Evolutionary conservation across 2,888 invertebrate species (phyloP).

Genomic region (Torymus auratus): DNA sequence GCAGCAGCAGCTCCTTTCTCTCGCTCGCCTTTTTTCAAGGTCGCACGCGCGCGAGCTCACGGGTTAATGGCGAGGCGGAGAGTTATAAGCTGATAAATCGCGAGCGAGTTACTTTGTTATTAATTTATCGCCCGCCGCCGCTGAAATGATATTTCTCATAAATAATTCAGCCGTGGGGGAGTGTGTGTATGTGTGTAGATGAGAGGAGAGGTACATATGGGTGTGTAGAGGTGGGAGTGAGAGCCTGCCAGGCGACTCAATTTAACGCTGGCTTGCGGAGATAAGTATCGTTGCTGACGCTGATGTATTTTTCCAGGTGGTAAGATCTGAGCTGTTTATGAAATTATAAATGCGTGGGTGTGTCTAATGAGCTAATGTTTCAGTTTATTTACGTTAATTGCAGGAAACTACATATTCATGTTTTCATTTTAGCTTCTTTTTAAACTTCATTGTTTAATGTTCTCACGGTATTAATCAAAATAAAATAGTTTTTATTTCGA

Average conservation of each 20-base stretch:
- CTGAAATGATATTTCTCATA: constrained; percentile 48
- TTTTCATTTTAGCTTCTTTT: too few species aligned
- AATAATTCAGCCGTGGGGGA: constrained; percentile 29
- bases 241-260: not conserved
- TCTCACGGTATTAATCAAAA: too few species aligned
- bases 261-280: constrained; percentile 25
- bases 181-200: too few species aligned
- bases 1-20: not conserved
- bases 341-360: constrained; percentile 1
- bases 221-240: not conserved
- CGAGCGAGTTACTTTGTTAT: constrained; percentile 43
- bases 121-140: constrained; percentile 39
- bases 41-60: constrained; percentile 4
- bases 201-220: too few species aligned
- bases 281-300: constrained; percentile 19
- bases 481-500: too few species aligned
- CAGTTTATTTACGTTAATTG: constrained; percentile 2
- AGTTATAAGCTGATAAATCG: constrained; percentile 50
- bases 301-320: not conserved
- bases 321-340: constrained; percentile 11
- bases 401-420: not conserved
- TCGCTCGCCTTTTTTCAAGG: constrained; percentile 53
- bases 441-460: too few species aligned
- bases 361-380: not conserved
- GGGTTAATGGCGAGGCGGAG: not conserved